Conservation (phyloP, 1,140 invertebrate species). For the Vanessa atalanta region DNA sequence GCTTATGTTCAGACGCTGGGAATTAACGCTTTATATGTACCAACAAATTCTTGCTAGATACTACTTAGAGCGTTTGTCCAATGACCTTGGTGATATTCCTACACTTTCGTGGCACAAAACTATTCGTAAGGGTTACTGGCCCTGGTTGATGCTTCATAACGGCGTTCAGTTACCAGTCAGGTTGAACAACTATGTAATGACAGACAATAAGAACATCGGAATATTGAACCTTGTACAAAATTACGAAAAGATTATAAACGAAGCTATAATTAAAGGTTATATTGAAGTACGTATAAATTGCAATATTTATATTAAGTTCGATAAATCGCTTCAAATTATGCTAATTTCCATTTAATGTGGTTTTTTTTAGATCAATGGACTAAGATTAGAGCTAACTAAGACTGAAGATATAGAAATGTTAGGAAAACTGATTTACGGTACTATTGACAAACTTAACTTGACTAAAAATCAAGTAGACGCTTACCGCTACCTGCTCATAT, state of each 20-base stretch:
- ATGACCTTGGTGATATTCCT: constrained; percentile 82
- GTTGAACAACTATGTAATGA: constrained; percentile 80
- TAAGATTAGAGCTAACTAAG: constrained; percentile 59
- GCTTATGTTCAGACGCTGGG: constrained; percentile 81
- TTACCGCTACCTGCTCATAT: constrained; percentile 67
- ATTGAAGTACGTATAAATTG: constrained; percentile 70
- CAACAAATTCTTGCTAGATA: constrained; percentile 84
- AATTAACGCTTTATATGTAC: constrained; percentile 82
- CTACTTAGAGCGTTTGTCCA: constrained; percentile 84
- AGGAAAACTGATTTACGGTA: constrained; percentile 66
- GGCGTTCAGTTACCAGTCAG: constrained; percentile 84
- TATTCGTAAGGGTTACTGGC: constrained; percentile 82
- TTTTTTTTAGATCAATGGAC: constrained; percentile 60
- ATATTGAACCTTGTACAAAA: constrained; percentile 76
- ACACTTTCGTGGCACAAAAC: constrained; percentile 77
- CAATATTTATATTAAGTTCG: constrained; percentile 1
- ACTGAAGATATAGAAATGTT: constrained; percentile 64
- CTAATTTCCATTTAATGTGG: background rate
- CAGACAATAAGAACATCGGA: constrained; percentile 77
- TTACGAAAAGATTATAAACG: constrained; percentile 83
- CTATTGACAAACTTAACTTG: constrained; percentile 51
- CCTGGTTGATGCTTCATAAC: constrained; percentile 83
- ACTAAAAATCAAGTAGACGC: constrained; percentile 47
- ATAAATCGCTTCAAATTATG: background rate
- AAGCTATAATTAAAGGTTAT: constrained; percentile 84